Percentiles rank a stretch among this genome's conserved stretches.
Evolutionary conservation across 2,113 vertebrate genomes (phyloP).

Genomic region (Astur gentilis): DNA sequence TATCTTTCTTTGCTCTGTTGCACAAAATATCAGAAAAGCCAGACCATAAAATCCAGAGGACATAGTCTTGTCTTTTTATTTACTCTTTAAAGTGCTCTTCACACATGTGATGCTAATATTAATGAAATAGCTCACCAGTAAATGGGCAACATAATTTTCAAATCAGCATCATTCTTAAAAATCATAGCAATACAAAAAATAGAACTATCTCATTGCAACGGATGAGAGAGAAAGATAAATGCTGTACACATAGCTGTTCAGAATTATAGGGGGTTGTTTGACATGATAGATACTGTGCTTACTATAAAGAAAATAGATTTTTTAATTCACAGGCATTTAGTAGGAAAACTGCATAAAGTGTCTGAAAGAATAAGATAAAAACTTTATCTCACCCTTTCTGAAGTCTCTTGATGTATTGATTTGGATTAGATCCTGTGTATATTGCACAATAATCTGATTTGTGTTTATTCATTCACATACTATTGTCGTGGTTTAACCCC

Average conservation of each 20-base stretch:
- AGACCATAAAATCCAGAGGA: background rate
- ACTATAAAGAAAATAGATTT: background rate
- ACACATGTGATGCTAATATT: background rate
- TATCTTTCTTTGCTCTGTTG: background rate
- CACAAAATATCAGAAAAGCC: background rate
- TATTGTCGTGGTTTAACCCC: background rate
- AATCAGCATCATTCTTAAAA: background rate
- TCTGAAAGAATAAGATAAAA: background rate
- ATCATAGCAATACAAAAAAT: background rate
- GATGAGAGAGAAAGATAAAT: background rate
- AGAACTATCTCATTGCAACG: background rate
- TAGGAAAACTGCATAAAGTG: background rate
- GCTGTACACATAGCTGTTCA: background rate
- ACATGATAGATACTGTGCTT: background rate
- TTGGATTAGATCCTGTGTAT: background rate
- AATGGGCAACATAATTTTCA: background rate
- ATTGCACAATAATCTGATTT: background rate
- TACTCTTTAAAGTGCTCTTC: background rate
- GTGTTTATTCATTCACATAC: background rate
- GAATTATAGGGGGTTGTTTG: background rate
- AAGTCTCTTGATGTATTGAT: background rate
- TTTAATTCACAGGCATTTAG: background rate
- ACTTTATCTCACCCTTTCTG: background rate
- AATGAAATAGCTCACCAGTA: background rate
- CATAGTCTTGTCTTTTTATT: background rate